Percentiles rank a stretch among this genome's conserved stretches.
phyloP scores from a whole-genome alignment of 2,113 vertebrate species.

The Lophotis ruficrista region DNA sequence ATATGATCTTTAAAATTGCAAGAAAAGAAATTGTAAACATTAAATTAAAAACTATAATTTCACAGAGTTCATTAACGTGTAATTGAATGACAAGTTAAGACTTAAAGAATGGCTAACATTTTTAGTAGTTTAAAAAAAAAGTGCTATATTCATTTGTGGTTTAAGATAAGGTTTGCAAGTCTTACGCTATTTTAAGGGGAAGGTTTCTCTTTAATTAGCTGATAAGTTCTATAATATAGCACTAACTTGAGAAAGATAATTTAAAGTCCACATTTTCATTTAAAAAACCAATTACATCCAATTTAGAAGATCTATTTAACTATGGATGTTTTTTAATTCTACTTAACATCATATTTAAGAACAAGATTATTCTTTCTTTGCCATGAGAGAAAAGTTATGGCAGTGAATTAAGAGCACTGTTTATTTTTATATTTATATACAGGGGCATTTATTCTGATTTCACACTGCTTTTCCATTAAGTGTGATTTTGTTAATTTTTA shows the following conservation, averaged over 20 bases:
- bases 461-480: not conserved
- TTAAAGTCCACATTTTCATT: constrained; percentile 30
- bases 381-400: not conserved
- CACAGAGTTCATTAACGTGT: not conserved
- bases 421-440: not conserved
- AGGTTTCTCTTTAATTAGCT: constrained; percentile 27
- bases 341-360: not conserved
- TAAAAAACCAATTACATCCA: constrained; percentile 5
- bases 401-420: not conserved
- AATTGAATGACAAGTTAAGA: not conserved
- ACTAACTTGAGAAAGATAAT: constrained; percentile 6
- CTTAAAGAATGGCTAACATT: not conserved
- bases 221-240: not conserved
- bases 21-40: constrained; percentile 24
- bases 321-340: not conserved
- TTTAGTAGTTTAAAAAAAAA: not conserved
- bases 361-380: constrained; percentile 1
- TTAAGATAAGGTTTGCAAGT: not conserved
- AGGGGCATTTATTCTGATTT: not conserved
- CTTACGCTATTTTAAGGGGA: not conserved
- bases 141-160: not conserved
- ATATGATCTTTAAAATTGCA: not conserved
- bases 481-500: not conserved
- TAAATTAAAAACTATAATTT: not conserved
- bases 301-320: constrained; percentile 21